Conservation (phyloP, 1,140 invertebrate genomes). For the Eufriesea mexicana region DNA sequence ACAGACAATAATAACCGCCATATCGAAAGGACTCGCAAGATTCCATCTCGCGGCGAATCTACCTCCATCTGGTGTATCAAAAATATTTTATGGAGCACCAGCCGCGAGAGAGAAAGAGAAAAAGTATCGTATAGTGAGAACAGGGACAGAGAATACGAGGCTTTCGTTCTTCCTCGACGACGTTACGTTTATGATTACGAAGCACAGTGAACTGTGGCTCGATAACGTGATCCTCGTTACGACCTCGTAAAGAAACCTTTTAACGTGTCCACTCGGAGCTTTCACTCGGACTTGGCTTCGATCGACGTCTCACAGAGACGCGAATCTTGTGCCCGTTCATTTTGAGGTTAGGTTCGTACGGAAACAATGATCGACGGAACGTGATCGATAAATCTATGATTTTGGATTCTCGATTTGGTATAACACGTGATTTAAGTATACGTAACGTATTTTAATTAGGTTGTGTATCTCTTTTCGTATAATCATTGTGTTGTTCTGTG, state of each 20-base stretch:
- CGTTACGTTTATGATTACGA: slow-evolving; percentile 71
- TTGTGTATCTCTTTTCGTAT: too few species aligned
- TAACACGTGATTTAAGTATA: too few species aligned
- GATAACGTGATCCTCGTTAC: slow-evolving; percentile 69
- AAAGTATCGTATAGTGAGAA: neutral
- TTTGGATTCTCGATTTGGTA: too few species aligned
- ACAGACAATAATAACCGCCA: slow-evolving; percentile 29
- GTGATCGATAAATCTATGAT: too few species aligned
- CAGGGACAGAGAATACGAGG: neutral
- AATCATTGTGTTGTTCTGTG: too few species aligned
- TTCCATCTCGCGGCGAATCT: slow-evolving; percentile 22
- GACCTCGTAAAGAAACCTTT: slow-evolving; percentile 76
- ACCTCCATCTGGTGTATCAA: slow-evolving; percentile 51
- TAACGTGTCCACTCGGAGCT: slow-evolving; percentile 61
- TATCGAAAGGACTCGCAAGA: slow-evolving; percentile 28
- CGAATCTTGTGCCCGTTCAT: neutral
- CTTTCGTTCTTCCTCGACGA: slow-evolving; percentile 44
- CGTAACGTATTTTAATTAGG: too few species aligned
- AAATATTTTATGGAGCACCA: slow-evolving; percentile 51
- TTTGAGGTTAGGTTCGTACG: too few species aligned
- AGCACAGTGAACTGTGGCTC: slow-evolving; percentile 48
- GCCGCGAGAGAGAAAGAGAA: neutral
- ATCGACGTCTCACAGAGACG: neutral
- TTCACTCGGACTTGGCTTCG: slow-evolving; percentile 4
- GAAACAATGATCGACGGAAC: too few species aligned